phyloP scores from a whole-genome alignment of 2,888 invertebrate species.

The Drosophila aldrichi region DNA sequence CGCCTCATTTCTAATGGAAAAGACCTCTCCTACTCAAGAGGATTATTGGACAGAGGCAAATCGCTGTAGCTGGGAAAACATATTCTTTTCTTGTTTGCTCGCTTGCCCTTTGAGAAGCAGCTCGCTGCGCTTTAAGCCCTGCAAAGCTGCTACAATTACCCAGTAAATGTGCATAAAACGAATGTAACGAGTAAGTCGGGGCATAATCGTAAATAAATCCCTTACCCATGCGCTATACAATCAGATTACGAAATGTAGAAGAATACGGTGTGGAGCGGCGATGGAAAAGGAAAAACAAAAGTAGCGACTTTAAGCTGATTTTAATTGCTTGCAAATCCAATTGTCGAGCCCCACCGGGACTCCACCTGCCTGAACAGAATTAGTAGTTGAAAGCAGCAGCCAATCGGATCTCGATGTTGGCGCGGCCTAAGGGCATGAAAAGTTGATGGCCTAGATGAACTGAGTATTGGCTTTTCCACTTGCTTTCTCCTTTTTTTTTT shows the following conservation, averaged over 20 bases:
- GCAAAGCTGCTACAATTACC: conserved; percentile 72
- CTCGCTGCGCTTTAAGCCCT: conserved; percentile 51
- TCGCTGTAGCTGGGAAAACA: conserved; percentile 10
- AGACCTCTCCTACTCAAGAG: background rate
- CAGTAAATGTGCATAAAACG: conserved; percentile 67
- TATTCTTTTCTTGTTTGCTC: conserved; percentile 1
- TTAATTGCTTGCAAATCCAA: conserved; percentile 79
- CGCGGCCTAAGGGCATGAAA: background rate
- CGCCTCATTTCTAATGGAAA: background rate
- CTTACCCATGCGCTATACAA: conserved; percentile 43
- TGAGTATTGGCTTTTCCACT: background rate
- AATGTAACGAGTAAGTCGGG: conserved; percentile 56
- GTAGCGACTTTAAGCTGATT: conserved; percentile 71
- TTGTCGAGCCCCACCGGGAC: conserved; percentile 69
- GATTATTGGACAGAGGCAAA: conserved; percentile 8
- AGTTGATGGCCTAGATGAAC: conserved; percentile 11
- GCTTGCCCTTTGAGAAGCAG: conserved; percentile 17
- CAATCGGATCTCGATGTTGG: conserved; percentile 3
- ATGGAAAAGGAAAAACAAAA: conserved; percentile 38
- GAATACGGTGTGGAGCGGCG: conserved; percentile 18
- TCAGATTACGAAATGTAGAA: conserved; percentile 62
- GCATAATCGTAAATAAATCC: conserved; percentile 32
- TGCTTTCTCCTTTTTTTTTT: background rate
- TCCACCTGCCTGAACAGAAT: conserved; percentile 15
- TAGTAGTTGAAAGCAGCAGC: conserved; percentile 4